A percentile compares a stretch with the other conserved stretches of the same genome.
These are phyloP conservation scores for Saccostrea echinata DNA, from an alignment of 1,140 invertebrate species.

Conservation along the genomic window DNA sequence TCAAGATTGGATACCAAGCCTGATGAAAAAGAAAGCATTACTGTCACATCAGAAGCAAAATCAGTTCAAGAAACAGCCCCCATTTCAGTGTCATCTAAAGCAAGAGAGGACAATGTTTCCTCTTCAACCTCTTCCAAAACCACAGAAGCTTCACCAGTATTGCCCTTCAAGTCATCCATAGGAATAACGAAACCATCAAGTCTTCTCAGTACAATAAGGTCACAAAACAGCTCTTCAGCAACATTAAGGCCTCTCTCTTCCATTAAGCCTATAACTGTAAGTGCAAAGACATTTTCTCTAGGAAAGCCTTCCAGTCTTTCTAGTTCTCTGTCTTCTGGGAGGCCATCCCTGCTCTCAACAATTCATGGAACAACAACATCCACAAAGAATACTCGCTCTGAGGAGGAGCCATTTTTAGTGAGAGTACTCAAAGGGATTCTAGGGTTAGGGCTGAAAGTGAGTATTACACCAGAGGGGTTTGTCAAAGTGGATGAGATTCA, in stretches of 20 bases:
- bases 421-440: constrained; percentile 73
- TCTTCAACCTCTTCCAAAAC: background rate
- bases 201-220: constrained; percentile 46
- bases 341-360: constrained; percentile 53
- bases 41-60: background rate
- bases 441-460: constrained; percentile 72
- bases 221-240: constrained; percentile 34
- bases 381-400: constrained; percentile 50
- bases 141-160: background rate
- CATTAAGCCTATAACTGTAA: constrained; percentile 56
- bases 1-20: constrained; percentile 7
- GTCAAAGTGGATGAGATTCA: constrained; percentile 69
- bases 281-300: constrained; percentile 43
- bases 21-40: background rate
- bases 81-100: background rate
- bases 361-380: constrained; percentile 46
- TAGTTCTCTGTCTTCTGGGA: constrained; percentile 44
- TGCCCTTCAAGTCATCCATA: constrained; percentile 52
- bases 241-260: constrained; percentile 51
- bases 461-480: constrained; percentile 63
- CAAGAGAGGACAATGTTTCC: background rate
- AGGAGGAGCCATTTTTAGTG: constrained; percentile 70
- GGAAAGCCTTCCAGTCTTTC: constrained; percentile 44
- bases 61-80: background rate
- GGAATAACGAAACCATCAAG: constrained; percentile 50